Percentiles rank a stretch among this genome's conserved stretches.
phyloP scores from a whole-genome alignment of 2,888 invertebrate species.

The Penaeus monodon region DNA sequence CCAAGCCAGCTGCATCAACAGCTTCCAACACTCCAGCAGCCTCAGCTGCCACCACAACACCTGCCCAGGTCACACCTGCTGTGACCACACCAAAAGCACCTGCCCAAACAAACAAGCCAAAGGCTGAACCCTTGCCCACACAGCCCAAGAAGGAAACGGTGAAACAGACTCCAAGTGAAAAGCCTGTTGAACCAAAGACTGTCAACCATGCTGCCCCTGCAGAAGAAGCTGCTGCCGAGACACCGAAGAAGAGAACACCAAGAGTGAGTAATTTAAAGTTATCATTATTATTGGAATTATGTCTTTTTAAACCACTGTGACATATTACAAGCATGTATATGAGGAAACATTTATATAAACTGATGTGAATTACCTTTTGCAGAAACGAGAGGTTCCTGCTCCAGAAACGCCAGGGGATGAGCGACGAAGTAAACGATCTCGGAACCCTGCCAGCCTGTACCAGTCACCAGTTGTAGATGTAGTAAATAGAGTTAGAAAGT shows the following conservation, averaged over 20 bases:
- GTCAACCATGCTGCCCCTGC: slow-evolving; percentile 46
- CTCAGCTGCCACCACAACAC: slow-evolving; percentile 6
- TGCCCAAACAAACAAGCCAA: slow-evolving; percentile 22
- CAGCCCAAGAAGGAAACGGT: slow-evolving; percentile 45
- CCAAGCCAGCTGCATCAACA: slow-evolving; percentile 9
- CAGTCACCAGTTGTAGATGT: slow-evolving; percentile 62
- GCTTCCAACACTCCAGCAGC: slow-evolving; percentile 7
- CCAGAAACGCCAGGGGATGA: slow-evolving; percentile 47
- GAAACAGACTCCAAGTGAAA: slow-evolving; percentile 13
- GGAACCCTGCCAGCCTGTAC: slow-evolving; percentile 61
- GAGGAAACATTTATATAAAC: too few relatives aligned
- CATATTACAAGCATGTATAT: too few relatives aligned
- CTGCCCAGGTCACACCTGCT: background rate
- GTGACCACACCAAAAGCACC: slow-evolving; percentile 3
- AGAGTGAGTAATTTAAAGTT: slow-evolving; percentile 28
- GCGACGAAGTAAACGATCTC: slow-evolving; percentile 62
- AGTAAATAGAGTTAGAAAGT: slow-evolving; percentile 50
- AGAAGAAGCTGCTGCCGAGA: slow-evolving; percentile 17
- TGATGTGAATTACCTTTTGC: slow-evolving; percentile 7
- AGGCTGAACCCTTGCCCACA: slow-evolving; percentile 10
- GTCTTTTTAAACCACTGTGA: too few relatives aligned
- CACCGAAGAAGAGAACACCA: slow-evolving; percentile 53
- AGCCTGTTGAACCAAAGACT: slow-evolving; percentile 30
- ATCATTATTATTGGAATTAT: background rate
- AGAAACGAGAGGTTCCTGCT: slow-evolving; percentile 46